phyloP scores from a whole-genome alignment of 1,140 invertebrate genomes.

The Zelostemma sp. region DNA sequence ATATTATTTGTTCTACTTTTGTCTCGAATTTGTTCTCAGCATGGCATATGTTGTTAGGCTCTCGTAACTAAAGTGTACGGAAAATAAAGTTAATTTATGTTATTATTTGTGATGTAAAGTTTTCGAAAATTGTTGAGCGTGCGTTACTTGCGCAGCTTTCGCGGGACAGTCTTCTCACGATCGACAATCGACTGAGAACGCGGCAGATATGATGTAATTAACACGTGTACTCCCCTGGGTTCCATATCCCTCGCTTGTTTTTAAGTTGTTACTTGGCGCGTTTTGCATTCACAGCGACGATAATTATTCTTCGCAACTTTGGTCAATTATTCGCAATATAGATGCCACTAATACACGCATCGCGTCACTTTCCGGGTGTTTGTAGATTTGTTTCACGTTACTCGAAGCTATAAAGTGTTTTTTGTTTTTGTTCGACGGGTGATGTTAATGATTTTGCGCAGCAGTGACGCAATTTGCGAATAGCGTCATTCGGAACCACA shows the following conservation, averaged over 20 bases:
- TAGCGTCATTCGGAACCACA: conserved; percentile 44
- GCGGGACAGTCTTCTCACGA: background rate
- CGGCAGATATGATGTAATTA: background rate
- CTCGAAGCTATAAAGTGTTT: conserved; percentile 21
- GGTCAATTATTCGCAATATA: background rate
- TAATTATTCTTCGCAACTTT: background rate
- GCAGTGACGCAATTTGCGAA: conserved; percentile 22
- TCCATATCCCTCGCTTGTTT: background rate
- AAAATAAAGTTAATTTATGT: no score
- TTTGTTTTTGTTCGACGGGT: conserved; percentile 17
- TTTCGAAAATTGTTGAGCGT: no score
- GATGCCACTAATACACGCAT: background rate
- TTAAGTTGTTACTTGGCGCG: background rate
- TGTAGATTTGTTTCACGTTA: conserved; percentile 24
- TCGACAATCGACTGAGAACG: background rate
- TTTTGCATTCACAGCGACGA: background rate
- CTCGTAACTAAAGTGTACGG: no score
- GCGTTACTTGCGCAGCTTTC: background rate
- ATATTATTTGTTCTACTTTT: no score
- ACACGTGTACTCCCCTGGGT: background rate
- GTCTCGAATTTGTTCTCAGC: no score
- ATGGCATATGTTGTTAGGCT: no score
- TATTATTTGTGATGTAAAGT: no score
- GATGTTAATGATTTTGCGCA: conserved; percentile 13
- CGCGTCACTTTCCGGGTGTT: conserved; percentile 25